Evolutionary conservation across 2,113 vertebrate genomes (phyloP), one percentile per base, ranked within the genome.

Genomic region (Progne subis): DNA sequence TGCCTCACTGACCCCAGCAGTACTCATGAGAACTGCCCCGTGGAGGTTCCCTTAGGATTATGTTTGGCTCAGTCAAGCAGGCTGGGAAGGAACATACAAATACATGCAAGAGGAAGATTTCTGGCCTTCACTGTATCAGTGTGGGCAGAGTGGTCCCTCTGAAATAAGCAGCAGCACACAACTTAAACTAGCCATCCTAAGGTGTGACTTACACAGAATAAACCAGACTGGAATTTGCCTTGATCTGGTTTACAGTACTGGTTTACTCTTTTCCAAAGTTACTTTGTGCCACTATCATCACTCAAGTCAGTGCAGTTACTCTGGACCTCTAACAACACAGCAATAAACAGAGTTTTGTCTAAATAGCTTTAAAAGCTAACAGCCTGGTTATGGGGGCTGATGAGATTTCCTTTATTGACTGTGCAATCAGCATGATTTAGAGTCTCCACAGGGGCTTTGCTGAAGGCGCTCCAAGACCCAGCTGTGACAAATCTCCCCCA

Each of bases 371-470:
- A 79, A 94, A 91, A 95, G 74, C 52, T 84, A 82, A 18, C 69
- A 94, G 72, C 74, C 74, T 85, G 57, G 24, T 64, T 96, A 89
- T 32, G 65, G 37, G 49, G 61, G 68, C 44, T 79, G 90, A 28
- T 76, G 81, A 84, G 82, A 82, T 84, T 67, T 78, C 76, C 60
- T 44, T 60, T 71, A 79, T 52, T 55, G 81, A 84, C 41, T 87
- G 52, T 86, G 61, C 90, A 86, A 84, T 83, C 89, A 70, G 29
- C 67, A 26, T 92, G 90, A 90, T 79, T 91, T 75, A 94, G 44
- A 82, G 39, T 31, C 65, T 74, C 49, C 1, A 1, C 64, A 61
- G 89, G 68, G 60, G 55, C 55, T 60, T 71, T 81, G n/a, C 86
- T 61, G 55, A 60, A 86, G 59, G 37, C 24, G 82, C 11, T 83